Evolutionary conservation across 2,888 invertebrate species (phyloP), one percentile per base, ranked within the genome.

Genomic region (Gerris lacustris): DNA sequence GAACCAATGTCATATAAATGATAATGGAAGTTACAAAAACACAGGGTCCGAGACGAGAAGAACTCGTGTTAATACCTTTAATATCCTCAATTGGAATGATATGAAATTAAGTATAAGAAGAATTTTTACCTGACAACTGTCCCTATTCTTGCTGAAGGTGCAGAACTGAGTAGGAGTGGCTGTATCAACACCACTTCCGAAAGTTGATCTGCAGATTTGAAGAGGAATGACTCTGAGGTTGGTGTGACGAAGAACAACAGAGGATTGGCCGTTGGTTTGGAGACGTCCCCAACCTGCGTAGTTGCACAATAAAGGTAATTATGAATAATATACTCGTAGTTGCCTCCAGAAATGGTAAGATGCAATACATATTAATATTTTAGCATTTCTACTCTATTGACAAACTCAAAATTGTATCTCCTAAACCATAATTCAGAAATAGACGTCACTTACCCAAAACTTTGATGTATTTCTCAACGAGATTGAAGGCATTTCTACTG

Each of bases 201-300:
- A 77, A 0, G 67, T 73, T 17, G 72, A 1, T 45, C 78, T 76
- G 76, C 87, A 88, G 0, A 77, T 15, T 0, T 47, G 55, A 68
- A 83, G 81, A 66, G 81, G 79, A 7, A 84, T 79, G 0, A 87
- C 84, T 5, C 81, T 78, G 2, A 88, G 76, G 18, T 81, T 78
- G 0, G 83, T 85, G 77, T 86, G 83, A 75, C 80, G 81, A 0
- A 87, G 81, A 0, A 78, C 79, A 0, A 81, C 76, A 0, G 88
- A 83, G n/a, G 75, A 78, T 0, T 82, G 80, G 0, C 85, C 87
- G 0, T 83, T 84, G 67, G 80, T 79, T 18, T 79, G 82, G 0
- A 76, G 68, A 0, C 83, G 82, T 15, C 88, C 88, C 87, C 87
- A 88, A 67, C 88, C 88, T 88, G 73, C 44, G 43, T n/a, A 62